Evolutionary conservation across 2,113 vertebrate species (phyloP).

Genomic region (Larimichthys polyactis): DNA sequence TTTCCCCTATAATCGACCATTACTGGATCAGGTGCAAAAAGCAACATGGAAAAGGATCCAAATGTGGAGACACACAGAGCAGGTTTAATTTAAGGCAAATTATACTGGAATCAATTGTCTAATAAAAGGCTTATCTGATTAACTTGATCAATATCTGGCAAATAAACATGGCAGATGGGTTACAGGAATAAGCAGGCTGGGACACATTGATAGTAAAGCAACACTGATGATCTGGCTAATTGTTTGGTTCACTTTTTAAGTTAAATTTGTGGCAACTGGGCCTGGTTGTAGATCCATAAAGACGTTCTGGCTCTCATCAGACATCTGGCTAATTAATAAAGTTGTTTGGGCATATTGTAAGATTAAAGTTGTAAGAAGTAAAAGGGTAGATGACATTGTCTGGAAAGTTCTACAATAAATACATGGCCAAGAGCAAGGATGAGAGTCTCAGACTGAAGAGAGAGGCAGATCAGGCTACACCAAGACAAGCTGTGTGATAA

Average conservation of each 20-base stretch:
- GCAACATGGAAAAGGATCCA: neutral
- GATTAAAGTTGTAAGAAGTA: no score
- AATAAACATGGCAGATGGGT: no score
- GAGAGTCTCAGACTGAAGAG: neutral
- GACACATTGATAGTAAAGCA: no score
- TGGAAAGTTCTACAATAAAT: neutral
- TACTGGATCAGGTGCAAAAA: neutral
- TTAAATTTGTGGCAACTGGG: no score
- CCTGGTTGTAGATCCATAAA: no score
- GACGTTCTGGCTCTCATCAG: no score
- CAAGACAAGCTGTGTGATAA: neutral
- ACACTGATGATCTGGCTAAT: no score
- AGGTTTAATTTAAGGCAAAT: neutral
- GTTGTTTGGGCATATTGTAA: no score
- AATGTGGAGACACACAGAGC: neutral
- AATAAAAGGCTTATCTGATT: neutral
- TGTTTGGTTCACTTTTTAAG: no score
- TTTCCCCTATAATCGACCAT: no score
- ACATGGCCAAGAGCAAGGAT: neutral
- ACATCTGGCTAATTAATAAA: no score
- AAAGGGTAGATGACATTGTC: constrained; percentile 6
- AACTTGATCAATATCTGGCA: neutral
- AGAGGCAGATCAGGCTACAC: neutral
- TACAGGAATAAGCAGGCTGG: no score
- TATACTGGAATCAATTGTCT: neutral